These are phyloP conservation scores for Cricetomys ansorgei DNA, from an alignment of 2,113 vertebrate species.

Conservation along the genomic window DNA sequence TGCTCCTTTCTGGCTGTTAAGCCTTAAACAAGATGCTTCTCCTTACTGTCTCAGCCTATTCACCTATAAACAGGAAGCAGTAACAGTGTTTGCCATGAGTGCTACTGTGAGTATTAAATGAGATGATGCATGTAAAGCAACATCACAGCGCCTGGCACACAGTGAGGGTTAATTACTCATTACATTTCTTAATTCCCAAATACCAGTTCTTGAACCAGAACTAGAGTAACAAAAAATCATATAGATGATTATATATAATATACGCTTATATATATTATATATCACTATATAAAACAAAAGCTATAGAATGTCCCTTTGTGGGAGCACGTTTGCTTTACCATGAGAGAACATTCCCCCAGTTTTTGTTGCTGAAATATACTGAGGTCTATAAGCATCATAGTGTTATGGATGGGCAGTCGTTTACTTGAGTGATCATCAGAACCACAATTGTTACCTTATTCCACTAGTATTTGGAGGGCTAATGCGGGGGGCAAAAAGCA, in stretches of 20 bases:
- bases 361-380: slow-evolving; percentile 8
- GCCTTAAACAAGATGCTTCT: neutral
- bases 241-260: neutral
- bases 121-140: neutral
- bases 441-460: neutral
- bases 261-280: neutral
- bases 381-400: neutral
- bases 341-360: neutral
- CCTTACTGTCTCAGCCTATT: neutral
- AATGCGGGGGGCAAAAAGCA: neutral
- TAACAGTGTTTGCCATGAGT: neutral
- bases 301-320: neutral
- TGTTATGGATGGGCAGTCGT: neutral
- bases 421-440: neutral
- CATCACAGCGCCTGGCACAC: neutral
- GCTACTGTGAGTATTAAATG: neutral
- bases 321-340: neutral
- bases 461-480: neutral
- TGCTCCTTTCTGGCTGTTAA: neutral
- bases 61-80: neutral
- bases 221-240: neutral
- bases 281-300: neutral
- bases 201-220: neutral
- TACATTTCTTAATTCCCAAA: neutral
- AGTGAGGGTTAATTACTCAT: neutral